A percentile compares a stretch with the other conserved stretches of the same genome.
These are phyloP conservation scores for Campoletis raptor DNA, from an alignment of 2,888 invertebrate species.

Conservation along the genomic window DNA sequence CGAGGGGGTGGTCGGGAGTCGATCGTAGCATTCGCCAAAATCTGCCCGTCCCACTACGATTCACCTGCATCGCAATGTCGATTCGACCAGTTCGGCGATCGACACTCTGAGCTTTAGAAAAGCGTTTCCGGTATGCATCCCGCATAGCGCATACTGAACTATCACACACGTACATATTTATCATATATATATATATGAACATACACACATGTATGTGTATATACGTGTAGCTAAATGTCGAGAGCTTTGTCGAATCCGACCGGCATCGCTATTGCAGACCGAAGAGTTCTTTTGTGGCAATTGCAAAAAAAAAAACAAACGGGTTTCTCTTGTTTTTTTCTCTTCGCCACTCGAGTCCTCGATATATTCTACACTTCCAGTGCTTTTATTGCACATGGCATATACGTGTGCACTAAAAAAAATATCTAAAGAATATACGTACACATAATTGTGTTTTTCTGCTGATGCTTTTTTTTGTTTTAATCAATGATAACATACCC, in stretches of 20 bases:
- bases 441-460: conserved; percentile 10
- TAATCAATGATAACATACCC: conserved; percentile 49
- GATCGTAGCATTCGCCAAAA: conserved; percentile 57
- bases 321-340: conserved; percentile 34
- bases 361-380: conserved; percentile 21
- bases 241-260: conserved; percentile 59
- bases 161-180: neutral
- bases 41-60: conserved; percentile 45
- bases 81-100: conserved; percentile 58
- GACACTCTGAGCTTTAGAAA: conserved; percentile 65
- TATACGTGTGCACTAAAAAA: neutral
- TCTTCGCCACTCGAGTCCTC: conserved; percentile 21
- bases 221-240: conserved; percentile 45
- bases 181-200: neutral
- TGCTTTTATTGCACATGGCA: conserved; percentile 31
- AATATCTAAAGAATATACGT: neutral
- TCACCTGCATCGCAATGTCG: conserved; percentile 61
- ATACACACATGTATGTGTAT: neutral
- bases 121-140: conserved; percentile 61
- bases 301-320: conserved; percentile 31
- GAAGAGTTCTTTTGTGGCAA: conserved; percentile 58
- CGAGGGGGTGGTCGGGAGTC: conserved; percentile 42
- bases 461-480: conserved; percentile 19
- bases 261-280: conserved; percentile 50
- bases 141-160: conserved; percentile 32